Conservation (phyloP, 2,888 invertebrate genomes). For the Hypercompe scribonia region DNA sequence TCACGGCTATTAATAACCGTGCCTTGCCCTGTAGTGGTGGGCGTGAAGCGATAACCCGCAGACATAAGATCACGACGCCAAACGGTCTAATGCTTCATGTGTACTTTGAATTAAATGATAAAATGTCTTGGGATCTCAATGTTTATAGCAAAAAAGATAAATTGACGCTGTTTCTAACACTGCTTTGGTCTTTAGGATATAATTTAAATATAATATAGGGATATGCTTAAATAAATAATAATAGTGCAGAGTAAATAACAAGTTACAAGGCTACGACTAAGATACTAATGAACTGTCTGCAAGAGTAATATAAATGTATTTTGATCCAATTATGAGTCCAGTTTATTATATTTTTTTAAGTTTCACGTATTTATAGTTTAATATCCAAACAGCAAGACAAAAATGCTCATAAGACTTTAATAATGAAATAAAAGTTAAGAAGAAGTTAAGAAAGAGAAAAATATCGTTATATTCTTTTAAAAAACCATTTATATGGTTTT, state of each 20-base stretch:
- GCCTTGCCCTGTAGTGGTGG: constrained; percentile 51
- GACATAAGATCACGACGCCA: constrained; percentile 71
- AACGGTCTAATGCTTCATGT: constrained; percentile 64
- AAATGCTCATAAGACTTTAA: not conserved
- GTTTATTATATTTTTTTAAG: not conserved
- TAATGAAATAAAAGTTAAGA: not conserved
- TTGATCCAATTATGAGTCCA: not conserved
- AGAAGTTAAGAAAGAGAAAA: not conserved
- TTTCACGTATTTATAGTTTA: not conserved
- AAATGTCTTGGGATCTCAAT: constrained; percentile 37
- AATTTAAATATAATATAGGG: not conserved
- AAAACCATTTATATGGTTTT: not conserved
- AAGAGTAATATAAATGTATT: not conserved
- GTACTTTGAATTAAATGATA: constrained; percentile 39
- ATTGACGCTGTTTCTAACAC: not conserved
- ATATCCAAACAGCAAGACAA: not conserved
- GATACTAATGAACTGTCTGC: not conserved
- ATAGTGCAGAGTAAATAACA: not conserved
- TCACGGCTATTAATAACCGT: constrained; percentile 62
- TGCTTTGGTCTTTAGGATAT: not conserved
- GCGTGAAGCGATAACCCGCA: constrained; percentile 72
- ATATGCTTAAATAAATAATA: not conserved
- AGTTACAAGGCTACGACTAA: not conserved
- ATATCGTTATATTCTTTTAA: not conserved
- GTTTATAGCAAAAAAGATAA: constrained; percentile 43